Evolutionary conservation across 2,113 vertebrate species (phyloP).

Genomic region (Cisticola juncidis): DNA sequence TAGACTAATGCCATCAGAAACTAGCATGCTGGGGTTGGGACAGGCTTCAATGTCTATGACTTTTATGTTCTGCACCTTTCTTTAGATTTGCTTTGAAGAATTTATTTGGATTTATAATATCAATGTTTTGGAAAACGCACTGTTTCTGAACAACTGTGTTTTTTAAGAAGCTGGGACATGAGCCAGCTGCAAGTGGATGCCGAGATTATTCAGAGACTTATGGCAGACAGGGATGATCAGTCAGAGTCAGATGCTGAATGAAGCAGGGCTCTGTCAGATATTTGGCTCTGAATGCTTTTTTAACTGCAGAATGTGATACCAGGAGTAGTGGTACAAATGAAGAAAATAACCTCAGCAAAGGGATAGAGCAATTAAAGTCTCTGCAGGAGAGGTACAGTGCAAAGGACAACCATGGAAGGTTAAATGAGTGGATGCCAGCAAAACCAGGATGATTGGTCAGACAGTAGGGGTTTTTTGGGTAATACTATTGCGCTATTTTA

Average conservation of each 20-base stretch:
- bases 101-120: background rate
- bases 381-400: background rate
- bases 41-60: background rate
- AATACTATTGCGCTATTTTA: background rate
- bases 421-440: background rate
- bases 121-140: background rate
- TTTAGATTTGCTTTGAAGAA: background rate
- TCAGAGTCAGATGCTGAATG: background rate
- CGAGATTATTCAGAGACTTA: slow-evolving; percentile 17
- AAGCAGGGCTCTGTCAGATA: background rate
- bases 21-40: background rate
- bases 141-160: background rate
- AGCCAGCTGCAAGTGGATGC: slow-evolving; percentile 15
- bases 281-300: background rate
- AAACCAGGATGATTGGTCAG: background rate
- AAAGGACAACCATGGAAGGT: background rate
- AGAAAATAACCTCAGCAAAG: background rate
- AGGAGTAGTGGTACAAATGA: background rate
- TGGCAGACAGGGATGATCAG: background rate
- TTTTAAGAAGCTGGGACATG: slow-evolving; percentile 3
- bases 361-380: background rate
- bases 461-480: background rate
- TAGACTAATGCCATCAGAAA: background rate
- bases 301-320: background rate
- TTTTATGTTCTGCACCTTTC: background rate